Percentiles rank a stretch among this genome's conserved stretches.
Conservation (phyloP, 2,797 vertebrate genomes). For the Okamejei kenojei region DNA sequence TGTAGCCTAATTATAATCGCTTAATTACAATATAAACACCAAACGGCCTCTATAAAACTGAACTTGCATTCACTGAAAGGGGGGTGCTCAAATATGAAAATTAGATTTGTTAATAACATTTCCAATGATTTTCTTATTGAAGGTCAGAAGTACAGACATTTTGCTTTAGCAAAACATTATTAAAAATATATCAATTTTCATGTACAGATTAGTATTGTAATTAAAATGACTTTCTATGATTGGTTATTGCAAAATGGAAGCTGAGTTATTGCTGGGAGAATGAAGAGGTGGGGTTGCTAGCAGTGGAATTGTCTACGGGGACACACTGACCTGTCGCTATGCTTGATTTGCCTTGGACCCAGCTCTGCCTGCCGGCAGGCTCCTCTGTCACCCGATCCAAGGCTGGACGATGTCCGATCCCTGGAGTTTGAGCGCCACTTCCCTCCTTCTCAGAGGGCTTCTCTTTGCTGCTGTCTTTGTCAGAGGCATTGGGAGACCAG, state of each 20-base stretch:
- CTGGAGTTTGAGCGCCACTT: background rate
- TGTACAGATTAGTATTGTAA: background rate
- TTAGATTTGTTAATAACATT: background rate
- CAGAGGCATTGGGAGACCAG: background rate
- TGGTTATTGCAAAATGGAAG: background rate
- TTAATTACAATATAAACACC: slow-evolving; percentile 14
- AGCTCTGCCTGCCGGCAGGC: background rate
- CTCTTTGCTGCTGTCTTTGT: background rate
- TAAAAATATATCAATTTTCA: background rate
- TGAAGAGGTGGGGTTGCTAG: background rate
- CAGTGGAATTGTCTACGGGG: background rate
- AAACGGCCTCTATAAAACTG: background rate
- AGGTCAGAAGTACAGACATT: background rate
- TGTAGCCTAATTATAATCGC: slow-evolving; percentile 20
- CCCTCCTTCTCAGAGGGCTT: background rate
- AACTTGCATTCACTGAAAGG: slow-evolving; percentile 18
- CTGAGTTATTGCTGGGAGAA: background rate
- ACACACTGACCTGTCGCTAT: background rate
- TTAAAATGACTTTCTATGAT: background rate
- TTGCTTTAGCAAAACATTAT: background rate
- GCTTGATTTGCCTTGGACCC: slow-evolving; percentile 16
- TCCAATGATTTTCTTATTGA: slow-evolving; percentile 15
- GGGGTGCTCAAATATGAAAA: background rate
- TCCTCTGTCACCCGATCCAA: background rate
- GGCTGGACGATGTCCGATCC: too few species aligned